Percentiles rank a stretch among this genome's conserved stretches.
These are phyloP conservation scores for Falco rusticolus DNA, from an alignment of 2,797 vertebrate species.

Conservation along the genomic window DNA sequence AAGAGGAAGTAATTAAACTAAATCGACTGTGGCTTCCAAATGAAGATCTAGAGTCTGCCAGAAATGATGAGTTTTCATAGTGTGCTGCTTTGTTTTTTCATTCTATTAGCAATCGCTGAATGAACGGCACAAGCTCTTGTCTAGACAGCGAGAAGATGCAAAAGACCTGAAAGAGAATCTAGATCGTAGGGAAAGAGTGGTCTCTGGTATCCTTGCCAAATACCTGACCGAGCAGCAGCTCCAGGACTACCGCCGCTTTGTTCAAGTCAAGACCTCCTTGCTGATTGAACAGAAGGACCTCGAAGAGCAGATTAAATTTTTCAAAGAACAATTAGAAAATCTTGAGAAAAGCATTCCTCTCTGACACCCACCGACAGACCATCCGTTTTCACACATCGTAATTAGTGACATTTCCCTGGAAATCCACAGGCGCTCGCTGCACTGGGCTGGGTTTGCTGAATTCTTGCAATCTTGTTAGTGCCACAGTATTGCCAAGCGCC, in stretches of 20 bases:
- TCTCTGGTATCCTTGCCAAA: conserved; percentile 85
- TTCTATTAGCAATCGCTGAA: conserved; percentile 86
- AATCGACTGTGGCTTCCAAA: conserved; percentile 5
- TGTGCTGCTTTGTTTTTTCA: not conserved
- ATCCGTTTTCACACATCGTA: not conserved
- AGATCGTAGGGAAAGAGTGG: conserved; percentile 87
- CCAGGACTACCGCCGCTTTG: conserved; percentile 83
- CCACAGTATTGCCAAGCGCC: not conserved
- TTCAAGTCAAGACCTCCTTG: conserved; percentile 88
- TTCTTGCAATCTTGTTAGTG: not conserved
- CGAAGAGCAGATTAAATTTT: conserved; percentile 87
- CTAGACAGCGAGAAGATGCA: conserved; percentile 90
- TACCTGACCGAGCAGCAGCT: conserved; percentile 85
- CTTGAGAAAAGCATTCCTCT: conserved; percentile 75
- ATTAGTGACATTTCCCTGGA: not conserved
- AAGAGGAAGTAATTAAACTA: conserved; percentile 50
- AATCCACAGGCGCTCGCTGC: not conserved
- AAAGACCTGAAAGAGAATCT: conserved; percentile 95
- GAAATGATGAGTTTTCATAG: not conserved
- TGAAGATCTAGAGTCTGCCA: not conserved
- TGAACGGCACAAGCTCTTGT: conserved; percentile 86
- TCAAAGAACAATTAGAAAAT: conserved; percentile 88
- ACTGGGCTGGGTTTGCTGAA: not conserved
- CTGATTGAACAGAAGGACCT: conserved; percentile 92
- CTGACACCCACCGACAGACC: not conserved